phyloP scores from a whole-genome alignment of 2,888 invertebrate species.

The Apamea sordens region DNA sequence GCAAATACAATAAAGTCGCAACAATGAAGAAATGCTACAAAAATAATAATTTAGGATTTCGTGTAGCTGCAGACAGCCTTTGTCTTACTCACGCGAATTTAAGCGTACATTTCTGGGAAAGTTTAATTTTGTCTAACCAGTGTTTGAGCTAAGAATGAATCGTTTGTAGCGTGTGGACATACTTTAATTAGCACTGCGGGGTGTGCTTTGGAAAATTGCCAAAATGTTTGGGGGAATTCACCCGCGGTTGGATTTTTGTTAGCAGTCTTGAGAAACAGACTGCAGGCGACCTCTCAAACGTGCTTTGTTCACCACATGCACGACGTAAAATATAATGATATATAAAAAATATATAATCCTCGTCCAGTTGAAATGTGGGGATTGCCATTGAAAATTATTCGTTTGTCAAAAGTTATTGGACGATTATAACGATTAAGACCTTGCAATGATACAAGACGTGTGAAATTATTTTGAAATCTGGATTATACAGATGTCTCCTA shows the following conservation, averaged over 20 bases:
- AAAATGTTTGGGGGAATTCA: conserved; percentile 71
- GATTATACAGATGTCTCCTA: neutral
- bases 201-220: conserved; percentile 73
- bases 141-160: conserved; percentile 68
- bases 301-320: conserved; percentile 41
- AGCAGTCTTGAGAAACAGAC: conserved; percentile 43
- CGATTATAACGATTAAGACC: conserved; percentile 43
- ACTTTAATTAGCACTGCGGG: conserved; percentile 77
- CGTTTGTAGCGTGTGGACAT: conserved; percentile 69
- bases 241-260: conserved; percentile 67
- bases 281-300: conserved; percentile 30
- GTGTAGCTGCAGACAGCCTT: conserved; percentile 1
- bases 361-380: conserved; percentile 10
- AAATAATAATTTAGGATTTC: conserved; percentile 16
- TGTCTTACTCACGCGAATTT: conserved; percentile 20
- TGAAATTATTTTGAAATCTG: conserved; percentile 28
- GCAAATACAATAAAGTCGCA: conserved; percentile 37
- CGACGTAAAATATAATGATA: conserved; percentile 5
- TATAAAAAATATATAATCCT: conserved; percentile 18
- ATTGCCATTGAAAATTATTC: conserved; percentile 28
- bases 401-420: conserved; percentile 22
- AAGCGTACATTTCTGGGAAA: conserved; percentile 52
- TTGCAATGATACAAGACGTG: conserved; percentile 20
- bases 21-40: conserved; percentile 28
- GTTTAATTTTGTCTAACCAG: conserved; percentile 60